These are phyloP conservation scores for Flexamia atlantica DNA, from an alignment of 2,888 invertebrate genomes.

Conservation along the genomic window DNA sequence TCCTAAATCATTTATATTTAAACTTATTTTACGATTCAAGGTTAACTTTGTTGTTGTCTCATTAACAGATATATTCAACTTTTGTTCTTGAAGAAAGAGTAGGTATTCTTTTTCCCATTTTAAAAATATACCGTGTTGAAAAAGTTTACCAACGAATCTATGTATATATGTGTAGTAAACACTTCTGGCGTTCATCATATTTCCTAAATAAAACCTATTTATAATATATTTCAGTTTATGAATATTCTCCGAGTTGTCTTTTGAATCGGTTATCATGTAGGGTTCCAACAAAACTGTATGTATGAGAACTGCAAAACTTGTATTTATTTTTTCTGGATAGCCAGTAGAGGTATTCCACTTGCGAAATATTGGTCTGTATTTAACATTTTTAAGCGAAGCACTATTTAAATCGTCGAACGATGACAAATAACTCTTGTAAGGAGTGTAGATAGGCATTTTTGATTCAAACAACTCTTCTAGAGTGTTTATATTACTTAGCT, in stretches of 20 bases:
- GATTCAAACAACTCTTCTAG: conserved; percentile 1
- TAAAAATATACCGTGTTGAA: neutral
- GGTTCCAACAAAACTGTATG: neutral
- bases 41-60: neutral
- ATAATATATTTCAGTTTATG: neutral
- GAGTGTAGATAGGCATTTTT: neutral
- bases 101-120: neutral
- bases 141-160: neutral
- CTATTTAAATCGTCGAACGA: neutral
- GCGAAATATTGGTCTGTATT: neutral
- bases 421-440: neutral
- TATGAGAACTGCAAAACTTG: neutral
- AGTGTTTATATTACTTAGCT: neutral
- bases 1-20: neutral
- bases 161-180: neutral
- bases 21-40: too few relatives aligned
- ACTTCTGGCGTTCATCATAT: conserved; percentile 1
- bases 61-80: neutral
- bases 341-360: neutral
- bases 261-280: neutral
- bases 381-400: neutral
- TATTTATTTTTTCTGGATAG: neutral
- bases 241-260: neutral
- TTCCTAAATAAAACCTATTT: neutral
- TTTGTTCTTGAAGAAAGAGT: neutral